Evolutionary conservation across 2,888 invertebrate species (phyloP).

Genomic region (Drosophila barbarae): DNA sequence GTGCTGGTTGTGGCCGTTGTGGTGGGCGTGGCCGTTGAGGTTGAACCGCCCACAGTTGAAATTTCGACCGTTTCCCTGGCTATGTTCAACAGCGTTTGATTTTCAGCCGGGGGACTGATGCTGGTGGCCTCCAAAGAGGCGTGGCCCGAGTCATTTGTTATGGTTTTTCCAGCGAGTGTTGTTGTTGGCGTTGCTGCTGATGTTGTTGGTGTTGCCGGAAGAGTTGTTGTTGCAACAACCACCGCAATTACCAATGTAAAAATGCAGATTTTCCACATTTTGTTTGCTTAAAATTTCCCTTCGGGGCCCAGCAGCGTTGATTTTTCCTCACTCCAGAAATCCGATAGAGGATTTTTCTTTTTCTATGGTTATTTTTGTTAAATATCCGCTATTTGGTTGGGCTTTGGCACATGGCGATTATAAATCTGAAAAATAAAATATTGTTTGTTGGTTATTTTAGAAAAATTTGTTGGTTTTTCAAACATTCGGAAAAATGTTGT

Average conservation of each 20-base stretch:
- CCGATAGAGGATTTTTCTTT: neutral
- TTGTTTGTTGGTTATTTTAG: neutral
- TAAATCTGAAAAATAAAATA: conserved; percentile 28
- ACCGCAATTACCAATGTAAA: conserved; percentile 67
- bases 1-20: conserved; percentile 66
- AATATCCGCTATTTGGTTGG: conserved; percentile 18
- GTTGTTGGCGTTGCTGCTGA: conserved; percentile 24
- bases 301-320: conserved; percentile 1
- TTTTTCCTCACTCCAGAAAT: neutral
- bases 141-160: conserved; percentile 59
- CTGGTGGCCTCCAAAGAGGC: conserved; percentile 28
- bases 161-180: conserved; percentile 33
- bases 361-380: conserved; percentile 11
- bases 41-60: conserved; percentile 43
- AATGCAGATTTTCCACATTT: conserved; percentile 72
- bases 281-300: conserved; percentile 26
- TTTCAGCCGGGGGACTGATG: conserved; percentile 31
- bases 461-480: neutral
- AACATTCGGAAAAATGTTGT: neutral
- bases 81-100: conserved; percentile 42
- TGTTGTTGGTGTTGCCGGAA: conserved; percentile 30
- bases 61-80: conserved; percentile 29
- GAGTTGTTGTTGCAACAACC: conserved; percentile 42
- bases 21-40: conserved; percentile 68
- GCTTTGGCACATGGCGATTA: conserved; percentile 36